Base-by-base conservation (phyloP, 2,797 vertebrate species). In the Tapirus indicus region DNA sequence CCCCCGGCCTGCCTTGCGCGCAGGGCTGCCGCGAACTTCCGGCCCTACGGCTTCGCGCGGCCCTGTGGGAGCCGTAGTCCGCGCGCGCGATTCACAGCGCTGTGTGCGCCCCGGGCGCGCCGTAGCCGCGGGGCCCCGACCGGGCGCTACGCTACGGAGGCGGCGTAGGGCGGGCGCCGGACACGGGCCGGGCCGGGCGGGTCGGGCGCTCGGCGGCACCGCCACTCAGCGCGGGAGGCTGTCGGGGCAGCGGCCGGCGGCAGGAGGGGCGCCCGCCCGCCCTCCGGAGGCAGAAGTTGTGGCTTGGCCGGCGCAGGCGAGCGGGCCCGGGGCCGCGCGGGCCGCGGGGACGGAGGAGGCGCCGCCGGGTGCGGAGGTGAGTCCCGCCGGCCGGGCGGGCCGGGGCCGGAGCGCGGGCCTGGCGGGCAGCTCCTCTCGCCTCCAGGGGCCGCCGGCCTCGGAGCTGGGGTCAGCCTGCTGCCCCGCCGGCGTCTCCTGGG, bases 11-110 rank as follows among this genome's bases (percentile, higher is more conserved):
- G 58, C 97, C 21, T 2, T 16, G 29, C 58, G 83, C 27, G 32
- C 13, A n/a, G 58, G 13, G 27, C 7, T 1, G 49, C 68, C 10
- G 29, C 60, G 9, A 44, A 41, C 54, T 97, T 94, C 97, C 96
- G 25, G 25, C 58, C 38, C 47, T 82, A 41, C 56, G 14, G 29
- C 27, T 60, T 60, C 97, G 95, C 98, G 52, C n/a, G 5, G 95
- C 94, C 94, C 89, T 95, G 47, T 97, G 98, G 98, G 98, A 94
- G 21, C 58, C 56, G 98, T 98, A 98, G 98, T 98, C 77, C 89
- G 14, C 1, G 29, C 18, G 38, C 32, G 87, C 94, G 85, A 98
- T 98, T 98, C 98, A 95, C 96, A 95, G 96, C 83, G 95, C 94
- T 64, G 32, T 25, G 92, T 98, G 97, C 98, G 98, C 98, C 79